Conservation (phyloP, 2,797 vertebrate genomes). For the Menidia menidia region DNA sequence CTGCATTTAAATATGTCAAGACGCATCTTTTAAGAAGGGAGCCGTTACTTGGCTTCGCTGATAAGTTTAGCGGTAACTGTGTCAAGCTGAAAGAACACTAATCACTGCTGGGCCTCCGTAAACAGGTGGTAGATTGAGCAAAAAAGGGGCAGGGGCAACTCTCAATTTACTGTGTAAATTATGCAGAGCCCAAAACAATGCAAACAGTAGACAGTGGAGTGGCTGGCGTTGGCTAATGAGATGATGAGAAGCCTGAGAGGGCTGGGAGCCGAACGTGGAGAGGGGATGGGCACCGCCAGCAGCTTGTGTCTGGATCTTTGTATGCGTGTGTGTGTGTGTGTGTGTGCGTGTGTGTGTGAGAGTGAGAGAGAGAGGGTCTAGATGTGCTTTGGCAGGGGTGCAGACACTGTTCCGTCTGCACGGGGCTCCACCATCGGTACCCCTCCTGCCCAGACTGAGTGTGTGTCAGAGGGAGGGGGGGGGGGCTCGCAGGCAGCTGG, state of each 20-base stretch:
- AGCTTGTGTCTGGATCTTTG: constrained; percentile 78
- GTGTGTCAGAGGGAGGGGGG: constrained; percentile 60
- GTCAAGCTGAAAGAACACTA: constrained; percentile 66
- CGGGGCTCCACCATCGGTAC: constrained; percentile 57
- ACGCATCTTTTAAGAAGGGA: constrained; percentile 22
- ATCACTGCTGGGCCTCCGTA: constrained; percentile 68
- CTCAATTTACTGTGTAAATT: constrained; percentile 85
- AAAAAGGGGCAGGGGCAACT: constrained; percentile 64
- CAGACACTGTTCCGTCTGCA: constrained; percentile 81
- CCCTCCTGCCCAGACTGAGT: constrained; percentile 75
- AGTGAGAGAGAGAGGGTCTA: constrained; percentile 58
- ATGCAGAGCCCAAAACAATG: constrained; percentile 86
- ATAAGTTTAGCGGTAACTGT: constrained; percentile 66
- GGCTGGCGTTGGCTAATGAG: constrained; percentile 81
- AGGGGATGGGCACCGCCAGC: constrained; percentile 70
- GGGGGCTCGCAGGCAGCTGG: constrained; percentile 86
- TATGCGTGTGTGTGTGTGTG: constrained; percentile 35
- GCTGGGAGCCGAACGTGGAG: constrained; percentile 64
- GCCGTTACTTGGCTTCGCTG: constrained; percentile 59
- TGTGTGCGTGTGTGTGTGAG: constrained; percentile 44
- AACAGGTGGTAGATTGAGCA: constrained; percentile 84
- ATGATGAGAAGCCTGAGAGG: constrained; percentile 80
- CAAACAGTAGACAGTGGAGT: constrained; percentile 81
- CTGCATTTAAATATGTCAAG: constrained; percentile 20
- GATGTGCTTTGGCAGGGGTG: constrained; percentile 74